Base-by-base conservation (phyloP, 35 echinoderm and acorn worm species). In the Hemicentrotus pulcherrimus region DNA sequence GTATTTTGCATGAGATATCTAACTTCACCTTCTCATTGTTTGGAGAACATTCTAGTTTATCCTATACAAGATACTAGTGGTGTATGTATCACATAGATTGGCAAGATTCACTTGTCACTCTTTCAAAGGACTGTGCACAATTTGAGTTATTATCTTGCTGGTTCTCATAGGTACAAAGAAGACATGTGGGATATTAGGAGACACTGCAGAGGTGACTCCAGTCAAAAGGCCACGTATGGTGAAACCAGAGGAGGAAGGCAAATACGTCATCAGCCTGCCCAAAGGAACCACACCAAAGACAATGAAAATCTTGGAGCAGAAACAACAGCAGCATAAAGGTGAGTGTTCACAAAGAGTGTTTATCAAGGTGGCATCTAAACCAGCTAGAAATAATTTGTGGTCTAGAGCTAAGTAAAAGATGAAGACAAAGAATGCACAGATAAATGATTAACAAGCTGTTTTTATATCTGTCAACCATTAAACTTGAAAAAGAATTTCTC, bases 241-340 rank as follows among this genome's bases (percentile, higher is more conserved):
- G 14, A 94, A 96, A 12, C 97, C 97, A 12, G 95, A 95, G 47
- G 96, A 98, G 87, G 97, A 98, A 91, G 97, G 97, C 0, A 86
- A 95, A 32, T 98, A 98, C 47, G 90, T 98, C 88, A 96, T 98
- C 88, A 97, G 94, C 7, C 94, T 98, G 95, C 97, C 97, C 2
- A 97, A 98, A 94, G 96, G 97, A 11, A 98, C 28, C 45, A 98
- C 96, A 32, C 92, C 95, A 78, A 95, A 86, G 24, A 98, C 97
- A 30, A 92, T 97, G 86, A 97, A 97, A 85, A 95, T 97, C 31
- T 46, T 97, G 35, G 94, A 95, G 45, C 95, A 97, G 86, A 95
- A 97, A 46, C 48, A 46, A 88, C 87, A 89, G 31, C 87, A 32
- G 11, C 88, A 90, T 7, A 33, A 31, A 47, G 32, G 46, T 33